These are phyloP conservation scores for Cheilosia variabilis DNA, from an alignment of 2,888 invertebrate species.

Conservation along the genomic window DNA sequence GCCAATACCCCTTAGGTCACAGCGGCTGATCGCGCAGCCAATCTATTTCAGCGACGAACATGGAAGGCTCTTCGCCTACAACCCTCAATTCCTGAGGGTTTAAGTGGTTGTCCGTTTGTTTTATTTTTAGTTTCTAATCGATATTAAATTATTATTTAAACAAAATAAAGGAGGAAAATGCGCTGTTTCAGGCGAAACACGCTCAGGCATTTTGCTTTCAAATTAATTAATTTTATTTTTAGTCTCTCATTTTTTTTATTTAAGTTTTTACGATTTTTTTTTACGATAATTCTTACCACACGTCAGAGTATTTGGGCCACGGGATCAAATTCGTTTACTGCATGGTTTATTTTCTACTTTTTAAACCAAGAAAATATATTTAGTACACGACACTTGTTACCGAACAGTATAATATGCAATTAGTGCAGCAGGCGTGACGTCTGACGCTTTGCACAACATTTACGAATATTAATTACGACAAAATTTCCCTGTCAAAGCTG, in stretches of 20 bases:
- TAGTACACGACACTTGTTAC: too few relatives aligned
- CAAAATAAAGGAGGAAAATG: constrained; percentile 48
- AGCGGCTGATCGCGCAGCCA: constrained; percentile 36
- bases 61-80: constrained; percentile 56
- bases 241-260: constrained; percentile 34
- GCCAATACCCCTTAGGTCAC: constrained; percentile 35
- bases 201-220: not conserved
- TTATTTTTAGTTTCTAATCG: constrained; percentile 21
- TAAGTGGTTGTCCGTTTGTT: constrained; percentile 7
- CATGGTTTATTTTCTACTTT: not conserved
- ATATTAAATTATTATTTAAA: constrained; percentile 52
- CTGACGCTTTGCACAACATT: constrained; percentile 4
- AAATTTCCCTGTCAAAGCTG: not conserved
- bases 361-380: not conserved
- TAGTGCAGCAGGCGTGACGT: not conserved
- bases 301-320: constrained; percentile 28
- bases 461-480: constrained; percentile 16
- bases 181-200: too few relatives aligned
- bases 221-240: constrained; percentile 65
- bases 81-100: constrained; percentile 50
- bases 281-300: constrained; percentile 59
- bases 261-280: constrained; percentile 39
- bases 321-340: constrained; percentile 19
- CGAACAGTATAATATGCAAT: constrained; percentile 10
- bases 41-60: constrained; percentile 52